Evolutionary conservation across 2,888 invertebrate genomes (phyloP), one percentile per base, ranked within the genome.

Genomic region (Drosophila merina): DNA sequence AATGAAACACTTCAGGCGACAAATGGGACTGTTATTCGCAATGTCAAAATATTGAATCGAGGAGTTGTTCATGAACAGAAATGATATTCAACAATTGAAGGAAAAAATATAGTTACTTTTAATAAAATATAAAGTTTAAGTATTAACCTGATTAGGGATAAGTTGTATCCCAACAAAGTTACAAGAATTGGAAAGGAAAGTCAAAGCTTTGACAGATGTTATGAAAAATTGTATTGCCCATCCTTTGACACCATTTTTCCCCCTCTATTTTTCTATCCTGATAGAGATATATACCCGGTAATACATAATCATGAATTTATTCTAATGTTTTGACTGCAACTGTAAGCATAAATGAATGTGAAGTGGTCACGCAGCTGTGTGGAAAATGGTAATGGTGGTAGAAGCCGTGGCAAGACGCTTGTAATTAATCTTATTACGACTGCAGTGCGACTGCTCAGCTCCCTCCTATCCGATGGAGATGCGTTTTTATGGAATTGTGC

Each of bases 391-490:
- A 59, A 10, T 26, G 26, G 51, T 12, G 25, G 42, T 26, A n/a
- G 55, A 44, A 42, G 49, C 44, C 38, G 40, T 38, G 48, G 59
- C 66, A 75, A 74, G 75, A 69, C 64, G 74, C 67, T 76, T 66
- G 74, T 81, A 87, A 86, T 84, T 86, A 84, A 85, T 84, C 85
- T 81, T 82, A 70, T 75, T 78, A 75, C 69, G 57, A 62, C 51
- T 28, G 9, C 25, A 44, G 55, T 51, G 54, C 56, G 59, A 33
- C 40, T 50, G 42, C 55, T 47, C 28, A 26, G 8, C 56, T 26
- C 45, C 14, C 40, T 25, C 26, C 14, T 40, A 44, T 54, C 26
- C 14, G 45, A 44, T 54, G 60, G 63, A 59, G 38, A 69, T 77
- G 58, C 51, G 51, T 64, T 63, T 69, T 78, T 69, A 70, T 75